Evolutionary conservation across 2,888 invertebrate genomes (phyloP).

Genomic region (Hirtodrosophila confusa): DNA sequence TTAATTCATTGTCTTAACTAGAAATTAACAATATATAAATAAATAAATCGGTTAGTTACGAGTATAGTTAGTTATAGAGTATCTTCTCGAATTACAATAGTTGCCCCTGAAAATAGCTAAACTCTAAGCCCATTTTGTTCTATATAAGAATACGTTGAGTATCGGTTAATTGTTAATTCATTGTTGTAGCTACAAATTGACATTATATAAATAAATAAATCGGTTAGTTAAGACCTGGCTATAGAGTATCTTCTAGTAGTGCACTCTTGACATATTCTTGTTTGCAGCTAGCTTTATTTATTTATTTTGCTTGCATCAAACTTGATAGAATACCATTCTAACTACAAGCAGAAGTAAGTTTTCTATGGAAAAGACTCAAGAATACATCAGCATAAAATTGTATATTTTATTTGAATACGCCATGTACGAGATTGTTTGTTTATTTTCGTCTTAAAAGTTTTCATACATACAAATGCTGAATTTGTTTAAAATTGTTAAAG

Average conservation of each 20-base stretch:
- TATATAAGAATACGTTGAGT: too few relatives aligned
- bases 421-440: neutral
- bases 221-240: neutral
- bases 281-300: neutral
- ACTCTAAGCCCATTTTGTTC: too few relatives aligned
- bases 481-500: too few relatives aligned
- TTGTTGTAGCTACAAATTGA: too few relatives aligned
- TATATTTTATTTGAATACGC: conserved; percentile 1
- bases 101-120: too few relatives aligned
- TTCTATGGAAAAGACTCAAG: conserved; percentile 2
- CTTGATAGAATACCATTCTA: conserved; percentile 3
- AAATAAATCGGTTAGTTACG: too few relatives aligned
- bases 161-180: too few relatives aligned
- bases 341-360: conserved; percentile 4
- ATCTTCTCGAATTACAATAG: neutral
- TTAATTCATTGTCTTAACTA: too few relatives aligned
- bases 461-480: neutral
- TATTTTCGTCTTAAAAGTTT: neutral
- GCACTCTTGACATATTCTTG: too few relatives aligned
- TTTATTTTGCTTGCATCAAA: neutral
- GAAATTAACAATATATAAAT: too few relatives aligned
- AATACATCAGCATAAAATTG: neutral
- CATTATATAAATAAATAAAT: too few relatives aligned
- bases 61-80: too few relatives aligned
- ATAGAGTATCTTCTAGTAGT: neutral